Evolutionary conservation across 2,113 vertebrate genomes (phyloP).

Genomic region (Beaufortia kweichowensis): DNA sequence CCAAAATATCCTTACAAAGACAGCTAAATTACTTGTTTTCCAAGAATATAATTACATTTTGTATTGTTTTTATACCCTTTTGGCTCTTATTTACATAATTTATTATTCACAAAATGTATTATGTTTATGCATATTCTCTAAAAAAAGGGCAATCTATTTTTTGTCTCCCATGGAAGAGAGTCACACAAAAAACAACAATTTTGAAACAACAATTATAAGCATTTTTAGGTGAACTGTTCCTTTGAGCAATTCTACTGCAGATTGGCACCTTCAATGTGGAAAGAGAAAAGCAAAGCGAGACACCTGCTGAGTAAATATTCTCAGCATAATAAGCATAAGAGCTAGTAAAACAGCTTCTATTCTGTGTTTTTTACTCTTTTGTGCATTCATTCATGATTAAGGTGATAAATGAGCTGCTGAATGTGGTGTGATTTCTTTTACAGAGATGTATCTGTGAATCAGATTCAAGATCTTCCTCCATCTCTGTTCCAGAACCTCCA

Average conservation of each 20-base stretch:
- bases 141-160: no score
- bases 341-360: conserved; percentile 1
- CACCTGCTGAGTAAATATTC: conserved; percentile 6
- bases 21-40: no score
- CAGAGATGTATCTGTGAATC: conserved; percentile 70
- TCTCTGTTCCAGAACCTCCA: conserved; percentile 58
- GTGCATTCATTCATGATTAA: background rate
- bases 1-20: no score
- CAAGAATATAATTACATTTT: no score
- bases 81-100: no score
- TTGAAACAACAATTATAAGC: no score
- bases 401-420: background rate
- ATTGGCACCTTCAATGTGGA: background rate
- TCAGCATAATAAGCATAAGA: background rate
- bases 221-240: background rate
- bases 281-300: background rate
- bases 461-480: conserved; percentile 60
- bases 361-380: background rate
- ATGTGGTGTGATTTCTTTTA: background rate
- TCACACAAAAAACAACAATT: no score
- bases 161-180: no score
- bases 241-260: background rate
- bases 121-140: no score
- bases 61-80: no score
- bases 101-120: no score